Percentiles rank a stretch among this genome's conserved stretches.
Evolutionary conservation across 1,140 invertebrate genomes (phyloP).

Genomic region (Heliconius eleuchia): DNA sequence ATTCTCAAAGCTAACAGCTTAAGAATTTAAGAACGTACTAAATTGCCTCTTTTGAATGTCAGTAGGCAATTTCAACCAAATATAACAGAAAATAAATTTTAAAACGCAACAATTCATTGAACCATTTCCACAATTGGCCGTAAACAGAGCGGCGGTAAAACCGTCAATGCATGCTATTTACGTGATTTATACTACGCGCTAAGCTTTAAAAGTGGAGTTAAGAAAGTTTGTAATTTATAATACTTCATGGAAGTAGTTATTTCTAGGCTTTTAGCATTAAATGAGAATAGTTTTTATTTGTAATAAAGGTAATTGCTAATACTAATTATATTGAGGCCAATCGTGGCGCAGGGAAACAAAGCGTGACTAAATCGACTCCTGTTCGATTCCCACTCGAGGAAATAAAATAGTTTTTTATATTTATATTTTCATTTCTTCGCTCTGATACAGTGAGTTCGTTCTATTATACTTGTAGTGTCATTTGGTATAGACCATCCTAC

Average conservation of each 20-base stretch:
- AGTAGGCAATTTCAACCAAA: background rate
- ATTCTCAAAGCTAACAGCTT: background rate
- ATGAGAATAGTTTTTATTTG: background rate
- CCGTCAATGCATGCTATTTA: slow-evolving; percentile 48
- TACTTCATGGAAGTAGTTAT: slow-evolving; percentile 27
- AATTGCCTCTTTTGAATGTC: background rate
- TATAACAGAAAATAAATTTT: slow-evolving; percentile 12
- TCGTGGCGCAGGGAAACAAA: background rate
- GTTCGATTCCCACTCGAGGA: too few relatives aligned
- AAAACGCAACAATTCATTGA: background rate
- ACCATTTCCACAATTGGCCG: slow-evolving; percentile 26
- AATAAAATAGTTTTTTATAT: too few relatives aligned
- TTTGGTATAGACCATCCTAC: too few relatives aligned
- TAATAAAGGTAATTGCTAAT: background rate
- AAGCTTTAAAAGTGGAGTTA: slow-evolving; percentile 35
- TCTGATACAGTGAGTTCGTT: too few relatives aligned
- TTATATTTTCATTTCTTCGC: too few relatives aligned
- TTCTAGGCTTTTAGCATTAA: slow-evolving; percentile 17
- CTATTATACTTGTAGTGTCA: too few relatives aligned
- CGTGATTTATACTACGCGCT: slow-evolving; percentile 48
- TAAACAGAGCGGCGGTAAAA: slow-evolving; percentile 34
- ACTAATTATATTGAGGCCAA: background rate
- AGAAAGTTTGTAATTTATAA: slow-evolving; percentile 41
- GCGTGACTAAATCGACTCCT: too few relatives aligned
- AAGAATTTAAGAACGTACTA: background rate